Evolutionary conservation across 2,113 vertebrate species (phyloP).

Genomic region (Lethenteron reissneri): DNA sequence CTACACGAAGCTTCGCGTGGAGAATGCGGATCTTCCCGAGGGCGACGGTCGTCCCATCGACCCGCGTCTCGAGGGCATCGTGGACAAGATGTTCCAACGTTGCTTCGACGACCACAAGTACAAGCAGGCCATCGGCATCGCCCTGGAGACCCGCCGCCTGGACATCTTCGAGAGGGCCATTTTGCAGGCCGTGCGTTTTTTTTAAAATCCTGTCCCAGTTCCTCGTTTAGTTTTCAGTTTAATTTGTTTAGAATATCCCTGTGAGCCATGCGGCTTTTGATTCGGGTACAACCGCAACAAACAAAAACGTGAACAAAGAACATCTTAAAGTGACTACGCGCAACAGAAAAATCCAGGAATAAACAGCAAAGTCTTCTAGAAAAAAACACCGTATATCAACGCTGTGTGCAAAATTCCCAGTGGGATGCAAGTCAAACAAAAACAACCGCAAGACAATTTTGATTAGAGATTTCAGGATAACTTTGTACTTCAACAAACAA

Average conservation of each 20-base stretch:
- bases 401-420: no score
- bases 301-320: no score
- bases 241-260: neutral
- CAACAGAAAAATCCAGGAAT: no score
- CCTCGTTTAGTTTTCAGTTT: neutral
- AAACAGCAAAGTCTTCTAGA: no score
- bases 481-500: no score
- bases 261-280: no score
- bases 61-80: slow-evolving; percentile 77
- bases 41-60: slow-evolving; percentile 74
- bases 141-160: slow-evolving; percentile 70
- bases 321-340: no score
- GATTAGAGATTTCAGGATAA: no score
- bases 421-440: no score
- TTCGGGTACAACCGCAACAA: no score
- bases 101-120: slow-evolving; percentile 94
- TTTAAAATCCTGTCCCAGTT: neutral
- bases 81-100: slow-evolving; percentile 96
- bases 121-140: slow-evolving; percentile 89
- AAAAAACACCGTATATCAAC: no score
- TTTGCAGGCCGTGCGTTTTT: slow-evolving; percentile 35
- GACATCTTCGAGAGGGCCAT: slow-evolving; percentile 94
- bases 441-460: no score
- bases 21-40: slow-evolving; percentile 71
- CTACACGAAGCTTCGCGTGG: slow-evolving; percentile 89